Conservation (phyloP, 2,113 vertebrate genomes). For the Vulpes ferrilata region DNA sequence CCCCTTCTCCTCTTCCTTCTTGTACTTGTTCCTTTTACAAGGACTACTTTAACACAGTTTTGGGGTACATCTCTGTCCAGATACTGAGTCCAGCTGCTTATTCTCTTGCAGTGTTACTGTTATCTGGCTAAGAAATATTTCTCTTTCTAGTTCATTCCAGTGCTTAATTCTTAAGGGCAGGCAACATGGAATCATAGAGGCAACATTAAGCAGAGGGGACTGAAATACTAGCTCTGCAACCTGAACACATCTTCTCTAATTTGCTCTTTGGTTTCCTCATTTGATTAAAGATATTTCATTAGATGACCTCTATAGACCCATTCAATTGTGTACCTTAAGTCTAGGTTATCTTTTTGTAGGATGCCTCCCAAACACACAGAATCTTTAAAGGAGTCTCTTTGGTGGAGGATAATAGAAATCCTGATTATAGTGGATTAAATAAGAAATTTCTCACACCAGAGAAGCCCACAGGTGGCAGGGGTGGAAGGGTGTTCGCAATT, state of each 20-base stretch:
- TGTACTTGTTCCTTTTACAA: not conserved
- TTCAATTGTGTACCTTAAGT: not conserved
- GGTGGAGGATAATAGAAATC: not conserved
- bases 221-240: not conserved
- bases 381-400: constrained; percentile 31
- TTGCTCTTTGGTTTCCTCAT: not conserved
- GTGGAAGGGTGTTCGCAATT: not conserved
- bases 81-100: not conserved
- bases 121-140: not conserved
- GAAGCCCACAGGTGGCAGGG: not conserved
- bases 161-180: not conserved
- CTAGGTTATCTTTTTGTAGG: not conserved
- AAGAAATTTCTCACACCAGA: not conserved
- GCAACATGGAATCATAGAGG: not conserved
- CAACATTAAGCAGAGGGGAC: not conserved
- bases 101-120: not conserved
- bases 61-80: not conserved
- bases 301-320: not conserved
- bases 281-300: not conserved
- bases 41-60: not conserved
- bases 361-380: not conserved
- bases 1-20: not conserved
- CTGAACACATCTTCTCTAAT: not conserved
- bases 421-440: not conserved
- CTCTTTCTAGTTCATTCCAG: not conserved